Evolutionary conservation across 2,888 invertebrate species (phyloP).

Genomic region (Lasioglossum vierecki): DNA sequence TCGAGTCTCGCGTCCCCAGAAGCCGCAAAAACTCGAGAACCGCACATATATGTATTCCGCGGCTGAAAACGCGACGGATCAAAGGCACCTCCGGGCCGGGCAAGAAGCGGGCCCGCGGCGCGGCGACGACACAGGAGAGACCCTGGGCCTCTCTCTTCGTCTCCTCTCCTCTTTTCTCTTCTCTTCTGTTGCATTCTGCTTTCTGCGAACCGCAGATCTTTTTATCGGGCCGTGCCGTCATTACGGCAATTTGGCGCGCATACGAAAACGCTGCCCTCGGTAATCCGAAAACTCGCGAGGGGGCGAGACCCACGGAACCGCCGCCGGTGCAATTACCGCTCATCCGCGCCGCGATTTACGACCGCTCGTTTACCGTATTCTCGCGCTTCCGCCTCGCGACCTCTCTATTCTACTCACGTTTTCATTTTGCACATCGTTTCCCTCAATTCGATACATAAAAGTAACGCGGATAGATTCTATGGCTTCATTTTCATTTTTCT

Average conservation of each 20-base stretch:
- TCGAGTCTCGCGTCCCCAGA: slow-evolving; percentile 40
- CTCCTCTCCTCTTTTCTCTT: neutral
- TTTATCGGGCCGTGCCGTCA: slow-evolving; percentile 74
- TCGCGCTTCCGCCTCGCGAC: neutral
- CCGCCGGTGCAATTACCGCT: neutral
- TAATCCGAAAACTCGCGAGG: slow-evolving; percentile 65
- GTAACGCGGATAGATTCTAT: neutral
- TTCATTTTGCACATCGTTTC: neutral
- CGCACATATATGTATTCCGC: slow-evolving; percentile 51
- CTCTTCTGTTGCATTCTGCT: slow-evolving; percentile 68
- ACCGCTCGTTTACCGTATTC: neutral
- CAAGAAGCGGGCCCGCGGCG: slow-evolving; percentile 62
- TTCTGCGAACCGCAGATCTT: slow-evolving; percentile 74
- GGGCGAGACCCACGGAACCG: slow-evolving; percentile 1
- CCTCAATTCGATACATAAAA: neutral
- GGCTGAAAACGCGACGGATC: slow-evolving; percentile 65
- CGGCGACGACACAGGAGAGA: slow-evolving; percentile 36
- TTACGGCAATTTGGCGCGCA: slow-evolving; percentile 77
- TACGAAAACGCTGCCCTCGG: slow-evolving; percentile 63
- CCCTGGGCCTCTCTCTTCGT: slow-evolving; percentile 20
- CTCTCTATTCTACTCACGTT: neutral
- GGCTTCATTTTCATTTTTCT: too few species aligned
- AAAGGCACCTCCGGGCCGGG: slow-evolving; percentile 63
- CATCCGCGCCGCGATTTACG: slow-evolving; percentile 1
- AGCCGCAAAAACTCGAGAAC: slow-evolving; percentile 57